Percentiles rank a stretch among this genome's conserved stretches.
phyloP scores from a whole-genome alignment of 2,113 vertebrate species.

The Glaucomys volans region DNA sequence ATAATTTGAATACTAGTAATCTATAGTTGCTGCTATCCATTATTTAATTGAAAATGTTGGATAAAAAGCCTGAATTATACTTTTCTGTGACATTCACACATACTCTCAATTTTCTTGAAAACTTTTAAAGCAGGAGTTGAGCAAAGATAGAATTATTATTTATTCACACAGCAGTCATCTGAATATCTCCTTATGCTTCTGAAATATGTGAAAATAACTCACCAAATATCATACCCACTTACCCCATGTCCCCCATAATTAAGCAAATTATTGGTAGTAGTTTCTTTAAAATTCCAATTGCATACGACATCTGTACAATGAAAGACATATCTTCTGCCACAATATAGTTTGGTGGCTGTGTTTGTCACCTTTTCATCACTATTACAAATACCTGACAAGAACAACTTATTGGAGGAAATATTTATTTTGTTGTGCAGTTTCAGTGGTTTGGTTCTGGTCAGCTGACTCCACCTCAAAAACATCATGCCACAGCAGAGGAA shows the following conservation, averaged over 20 bases:
- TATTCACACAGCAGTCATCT: not conserved
- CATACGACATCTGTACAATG: not conserved
- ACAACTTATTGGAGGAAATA: too few relatives aligned
- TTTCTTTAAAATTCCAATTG: not conserved
- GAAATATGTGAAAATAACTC: not conserved
- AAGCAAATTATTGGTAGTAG: not conserved
- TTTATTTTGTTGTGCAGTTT: too few relatives aligned
- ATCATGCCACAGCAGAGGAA: too few relatives aligned
- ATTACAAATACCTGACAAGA: too few relatives aligned
- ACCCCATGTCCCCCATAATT: not conserved
- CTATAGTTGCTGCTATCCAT: not conserved
- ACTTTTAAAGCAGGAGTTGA: not conserved
- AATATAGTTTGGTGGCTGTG: not conserved
- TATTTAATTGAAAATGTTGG: conserved; percentile 52
- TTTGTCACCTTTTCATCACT: too few relatives aligned
- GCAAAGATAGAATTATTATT: not conserved
- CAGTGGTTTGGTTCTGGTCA: too few relatives aligned
- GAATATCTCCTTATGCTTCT: not conserved
- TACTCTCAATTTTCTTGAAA: conserved; percentile 27
- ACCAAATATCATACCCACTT: not conserved
- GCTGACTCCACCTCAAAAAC: too few relatives aligned
- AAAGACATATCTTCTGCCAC: not conserved
- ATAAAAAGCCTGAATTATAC: conserved; percentile 25
- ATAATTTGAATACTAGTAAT: conserved; percentile 22
- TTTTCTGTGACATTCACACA: not conserved